Evolutionary conservation across 1,140 invertebrate species (phyloP).

Genomic region (Reticulitermes speratus): DNA sequence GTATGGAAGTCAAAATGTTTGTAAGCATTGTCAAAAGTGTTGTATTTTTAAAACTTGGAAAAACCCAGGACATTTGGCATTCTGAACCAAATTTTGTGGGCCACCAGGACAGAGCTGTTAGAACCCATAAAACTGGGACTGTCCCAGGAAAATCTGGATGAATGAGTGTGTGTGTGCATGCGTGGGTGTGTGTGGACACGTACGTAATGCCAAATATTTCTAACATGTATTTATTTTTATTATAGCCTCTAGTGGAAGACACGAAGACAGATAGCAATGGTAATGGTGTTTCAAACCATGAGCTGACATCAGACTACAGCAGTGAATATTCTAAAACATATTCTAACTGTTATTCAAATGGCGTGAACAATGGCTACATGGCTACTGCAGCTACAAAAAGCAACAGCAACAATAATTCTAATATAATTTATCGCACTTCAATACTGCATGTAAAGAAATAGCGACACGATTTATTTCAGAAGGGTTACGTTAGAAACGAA

Average conservation of each 20-base stretch:
- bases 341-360: constrained; percentile 63
- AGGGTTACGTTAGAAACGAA: not conserved
- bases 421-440: not conserved
- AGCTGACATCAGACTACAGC: constrained; percentile 55
- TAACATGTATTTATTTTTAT: constrained; percentile 33
- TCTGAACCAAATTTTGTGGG: too few relatives aligned
- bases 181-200: too few relatives aligned
- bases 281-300: constrained; percentile 41
- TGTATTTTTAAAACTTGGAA: too few relatives aligned
- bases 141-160: too few relatives aligned
- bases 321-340: constrained; percentile 60
- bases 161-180: too few relatives aligned
- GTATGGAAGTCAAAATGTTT: too few relatives aligned
- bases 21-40: too few relatives aligned
- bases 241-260: constrained; percentile 54
- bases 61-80: too few relatives aligned
- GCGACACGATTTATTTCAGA: not conserved
- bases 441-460: not conserved
- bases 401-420: constrained; percentile 15
- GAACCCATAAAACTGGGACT: too few relatives aligned
- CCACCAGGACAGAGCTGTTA: too few relatives aligned
- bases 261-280: constrained; percentile 47
- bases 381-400: constrained; percentile 32
- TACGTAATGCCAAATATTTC: too few relatives aligned
- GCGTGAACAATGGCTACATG: constrained; percentile 64